Base-by-base conservation (phyloP, 2,113 vertebrate genomes). In the Salvelinus alpinus region DNA sequence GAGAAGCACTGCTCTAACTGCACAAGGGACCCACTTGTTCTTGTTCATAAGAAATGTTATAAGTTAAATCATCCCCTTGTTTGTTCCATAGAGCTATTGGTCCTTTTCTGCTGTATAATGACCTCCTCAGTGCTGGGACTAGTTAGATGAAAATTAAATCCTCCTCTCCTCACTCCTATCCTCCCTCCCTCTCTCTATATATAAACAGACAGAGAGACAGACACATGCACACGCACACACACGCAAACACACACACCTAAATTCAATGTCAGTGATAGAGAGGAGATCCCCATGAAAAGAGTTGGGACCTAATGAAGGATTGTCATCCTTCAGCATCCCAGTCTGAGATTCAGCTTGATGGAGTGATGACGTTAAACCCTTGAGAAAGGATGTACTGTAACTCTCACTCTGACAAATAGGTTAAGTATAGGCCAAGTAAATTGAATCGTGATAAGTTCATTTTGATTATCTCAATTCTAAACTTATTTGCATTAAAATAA, bases 41-140 rank as follows among this genome's bases (percentile, higher is more conserved):
- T 14, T 34, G 16, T 64, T 47, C 51, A 54, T 54, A 16, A 18
- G 1, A 54, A 3, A 54, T 65, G 72, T 86, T 82, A 78, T 27
- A 86, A 82, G 62, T 64, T 70, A 77, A 78, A 18, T 24, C 25
- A 71, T 73, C 59, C 79, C 64, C 34, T 57, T 71, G 51, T 73
- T 62, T 29, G 11, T 66, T 75, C 69, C 78, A 80, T 84, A 64
- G 78, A 76, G 24, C 71, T 78, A 76, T 73, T 54, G 67, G 72
- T 72, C 66, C 71, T 78, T 72, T 75, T 77, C 34, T 82, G 44
- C 66, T 83, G 73, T 70, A 64, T 78, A 82, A 79, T 75, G 65
- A 72, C 65, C 14, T 67, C 75, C 72, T 72, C 22, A 68, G 71
- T 67, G 25, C 70, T 71, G 70, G 51, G 24, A 57, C 24, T 9